Evolutionary conservation across 1,140 invertebrate species (phyloP), one percentile per base, ranked within the genome.

Genomic region (Cyclargus thomasi): DNA sequence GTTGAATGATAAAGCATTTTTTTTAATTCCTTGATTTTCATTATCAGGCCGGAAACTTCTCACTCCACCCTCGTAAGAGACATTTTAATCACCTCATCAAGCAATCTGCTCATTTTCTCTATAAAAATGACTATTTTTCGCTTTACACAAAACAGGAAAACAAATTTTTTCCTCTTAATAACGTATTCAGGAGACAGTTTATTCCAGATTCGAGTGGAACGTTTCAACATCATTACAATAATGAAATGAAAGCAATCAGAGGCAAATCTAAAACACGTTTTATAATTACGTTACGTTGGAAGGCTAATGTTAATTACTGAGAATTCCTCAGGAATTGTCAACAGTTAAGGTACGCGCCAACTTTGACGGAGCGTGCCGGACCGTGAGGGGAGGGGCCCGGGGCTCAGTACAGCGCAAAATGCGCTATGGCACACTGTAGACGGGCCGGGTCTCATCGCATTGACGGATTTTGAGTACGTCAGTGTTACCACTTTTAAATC

Each of bases 301-400:
- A 71, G 74, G 70, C 74, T 78, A 72, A 71, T 75, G 74, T 81
- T 74, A 79, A 82, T 81, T 81, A 72, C 78, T 82, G 39, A 0
- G 39, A 16, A 47, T 47, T 47, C 39, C 39, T 16, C 39, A 47
- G 11, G 39, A 47, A 47, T 29, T 29, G 29, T 29, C 39, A 47
- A 47, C 39, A 47, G 3, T 11, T 47, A 47, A 14, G 10, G 2
- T 14, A 47, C 14, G 14, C n/a, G n/a, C n/a, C n/a, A n/a, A n/a
- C n/a, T n/a, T n/a, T n/a, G n/a, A n/a, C n/a, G n/a, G n/a, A n/a
- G n/a, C n/a, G n/a, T n/a, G n/a, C n/a, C n/a, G n/a, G n/a, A n/a
- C n/a, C n/a, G n/a, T n/a, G n/a, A n/a, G n/a, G n/a, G n/a, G n/a
- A n/a, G n/a, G n/a, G n/a, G n/a, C n/a, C n/a, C n/a, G n/a, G n/a